Evolutionary conservation across 1,140 invertebrate species (phyloP), one percentile per base, ranked within the genome.

Genomic region (Drosophila ironensis): DNA sequence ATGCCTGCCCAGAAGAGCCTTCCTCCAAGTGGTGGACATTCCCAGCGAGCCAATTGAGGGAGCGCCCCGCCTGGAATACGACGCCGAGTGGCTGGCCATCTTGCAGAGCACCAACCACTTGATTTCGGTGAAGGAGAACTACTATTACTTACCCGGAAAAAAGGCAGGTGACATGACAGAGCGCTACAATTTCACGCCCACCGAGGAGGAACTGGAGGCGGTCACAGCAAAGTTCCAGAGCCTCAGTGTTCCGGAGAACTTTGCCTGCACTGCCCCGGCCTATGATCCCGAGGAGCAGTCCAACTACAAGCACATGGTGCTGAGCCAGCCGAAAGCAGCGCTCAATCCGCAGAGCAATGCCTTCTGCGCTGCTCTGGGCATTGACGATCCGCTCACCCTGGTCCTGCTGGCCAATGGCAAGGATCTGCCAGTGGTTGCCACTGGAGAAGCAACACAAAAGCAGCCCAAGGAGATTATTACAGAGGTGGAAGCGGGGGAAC

Each of bases 81-180:
- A 99, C 91, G 90, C 94, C n/a, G 97, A 99, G 91, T 99, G 98
- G 98, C 90, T 99, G 16, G 93, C 94, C 16, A 93, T 99, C 77
- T 91, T 99, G 19, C 93, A 93, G 82, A 92, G 93, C 38, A 99
- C 98, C 0, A 97, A 99, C 92, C 95, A 98, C 91, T 92, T 99
- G 17, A 88, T 97, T 19, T 95, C 93, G 87, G 92, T 96, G 0
- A 95, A 94, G 81, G 92, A 91, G 69, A 90, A 90, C 4, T 91
- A 91, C 24, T 92, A 93, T 54, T 97, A 95, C 80, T 94, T 98
- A 93, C 97, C 97, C 9, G 95, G 95, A 9, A 93, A 93, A 27
- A 93, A 93, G 27, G 91, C 93, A 9, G 90, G 91, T 61, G 54
- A 20, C 4, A 17, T 38, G 3, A 93, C 94, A 88, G 94, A 87